These are phyloP conservation scores for Etheostoma perlongum DNA, from an alignment of 2,797 vertebrate genomes.

Conservation along the genomic window DNA sequence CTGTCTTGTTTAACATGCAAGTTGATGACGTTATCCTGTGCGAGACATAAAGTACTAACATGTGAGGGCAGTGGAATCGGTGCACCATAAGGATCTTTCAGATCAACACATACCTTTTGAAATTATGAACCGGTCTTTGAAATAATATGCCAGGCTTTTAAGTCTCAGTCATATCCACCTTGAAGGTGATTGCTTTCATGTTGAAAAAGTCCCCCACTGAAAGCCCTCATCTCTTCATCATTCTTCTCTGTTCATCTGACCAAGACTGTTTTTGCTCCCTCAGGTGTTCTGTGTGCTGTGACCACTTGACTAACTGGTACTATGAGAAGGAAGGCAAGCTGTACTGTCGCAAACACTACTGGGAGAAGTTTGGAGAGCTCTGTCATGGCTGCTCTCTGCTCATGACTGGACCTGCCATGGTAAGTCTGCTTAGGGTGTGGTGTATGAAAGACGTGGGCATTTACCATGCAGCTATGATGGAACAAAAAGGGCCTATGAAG, in stretches of 20 bases:
- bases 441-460: not conserved
- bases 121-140: constrained; percentile 36
- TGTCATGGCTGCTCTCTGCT: constrained; percentile 96
- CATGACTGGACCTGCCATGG: constrained; percentile 98
- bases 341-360: constrained; percentile 95
- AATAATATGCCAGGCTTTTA: constrained; percentile 6
- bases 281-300: constrained; percentile 95
- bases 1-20: not conserved
- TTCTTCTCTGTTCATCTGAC: constrained; percentile 24
- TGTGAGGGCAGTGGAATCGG: not conserved
- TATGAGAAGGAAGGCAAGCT: constrained; percentile 94
- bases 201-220: not conserved
- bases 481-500: not conserved
- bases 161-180: not conserved
- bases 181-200: constrained; percentile 8
- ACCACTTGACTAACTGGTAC: constrained; percentile 96
- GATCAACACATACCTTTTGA: constrained; percentile 21
- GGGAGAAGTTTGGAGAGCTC: constrained; percentile 94
- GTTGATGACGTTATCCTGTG: not conserved
- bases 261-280: constrained; percentile 21
- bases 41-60: not conserved
- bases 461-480: not conserved
- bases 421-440: constrained; percentile 70
- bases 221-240: not conserved
- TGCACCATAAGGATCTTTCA: constrained; percentile 8